A percentile compares a stretch with the other conserved stretches of the same genome.
Conservation (phyloP, 1,140 invertebrate genomes). For the Penaeus chinensis region DNA sequence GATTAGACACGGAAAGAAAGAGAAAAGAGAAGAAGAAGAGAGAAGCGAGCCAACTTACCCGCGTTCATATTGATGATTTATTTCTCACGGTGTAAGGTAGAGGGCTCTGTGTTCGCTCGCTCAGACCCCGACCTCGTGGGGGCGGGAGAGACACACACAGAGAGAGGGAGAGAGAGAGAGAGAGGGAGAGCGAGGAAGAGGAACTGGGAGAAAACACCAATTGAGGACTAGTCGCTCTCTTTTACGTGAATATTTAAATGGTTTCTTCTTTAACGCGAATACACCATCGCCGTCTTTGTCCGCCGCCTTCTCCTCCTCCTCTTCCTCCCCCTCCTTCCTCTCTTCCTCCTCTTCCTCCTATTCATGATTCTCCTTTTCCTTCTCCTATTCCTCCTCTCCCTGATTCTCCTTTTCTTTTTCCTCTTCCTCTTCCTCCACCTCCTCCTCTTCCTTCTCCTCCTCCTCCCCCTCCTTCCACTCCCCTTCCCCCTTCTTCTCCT, state of each 20-base stretch:
- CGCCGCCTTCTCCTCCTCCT: background rate
- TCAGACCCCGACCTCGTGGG: conserved; percentile 5
- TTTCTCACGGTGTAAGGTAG: conserved; percentile 54
- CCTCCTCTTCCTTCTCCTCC: background rate
- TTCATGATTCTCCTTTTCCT: background rate
- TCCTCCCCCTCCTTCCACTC: background rate
- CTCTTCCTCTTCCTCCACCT: background rate
- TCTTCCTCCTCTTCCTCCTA: background rate
- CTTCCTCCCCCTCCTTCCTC: background rate
- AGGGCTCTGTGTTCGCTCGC: conserved; percentile 43
- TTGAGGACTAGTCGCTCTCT: background rate
- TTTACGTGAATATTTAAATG: background rate
- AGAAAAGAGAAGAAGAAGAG: conserved; percentile 5
- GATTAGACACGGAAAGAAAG: conserved; percentile 24
- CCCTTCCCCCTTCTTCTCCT: background rate
- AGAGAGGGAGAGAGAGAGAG: conserved; percentile 21
- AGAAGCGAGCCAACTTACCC: conserved; percentile 43
- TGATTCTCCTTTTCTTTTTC: background rate
- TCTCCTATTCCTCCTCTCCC: no score
- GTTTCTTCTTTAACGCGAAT: background rate
- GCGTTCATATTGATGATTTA: conserved; percentile 59
- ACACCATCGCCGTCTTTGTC: background rate
- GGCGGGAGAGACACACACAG: background rate
- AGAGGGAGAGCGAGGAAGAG: background rate
- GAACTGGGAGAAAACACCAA: background rate